Evolutionary conservation across 2,113 vertebrate genomes (phyloP).

Genomic region (Coptodon rendalli): DNA sequence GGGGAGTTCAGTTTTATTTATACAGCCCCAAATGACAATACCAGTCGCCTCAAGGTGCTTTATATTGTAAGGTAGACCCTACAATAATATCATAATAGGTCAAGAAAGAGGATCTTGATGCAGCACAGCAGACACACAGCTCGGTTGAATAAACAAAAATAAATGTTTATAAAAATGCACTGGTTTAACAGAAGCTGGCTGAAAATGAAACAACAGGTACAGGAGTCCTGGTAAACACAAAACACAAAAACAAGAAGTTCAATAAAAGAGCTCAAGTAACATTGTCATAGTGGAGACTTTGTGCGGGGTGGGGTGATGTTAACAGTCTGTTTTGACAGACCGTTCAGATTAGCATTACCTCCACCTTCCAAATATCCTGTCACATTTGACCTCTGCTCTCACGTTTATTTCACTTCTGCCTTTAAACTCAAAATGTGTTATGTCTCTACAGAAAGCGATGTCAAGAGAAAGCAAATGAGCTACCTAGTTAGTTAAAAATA

Average conservation of each 20-base stretch:
- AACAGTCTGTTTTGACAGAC: background rate
- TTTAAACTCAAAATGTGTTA: rapidly evolving
- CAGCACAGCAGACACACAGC: background rate
- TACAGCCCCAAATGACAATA: background rate
- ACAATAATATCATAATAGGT: background rate
- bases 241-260: background rate
- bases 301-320: background rate
- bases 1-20: background rate
- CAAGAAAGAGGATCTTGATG: background rate
- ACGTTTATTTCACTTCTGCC: background rate
- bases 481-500: background rate
- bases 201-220: background rate
- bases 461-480: background rate
- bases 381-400: background rate
- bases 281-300: background rate
- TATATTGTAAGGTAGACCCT: background rate
- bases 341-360: background rate
- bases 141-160: background rate
- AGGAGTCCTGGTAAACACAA: background rate
- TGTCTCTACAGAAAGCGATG: background rate
- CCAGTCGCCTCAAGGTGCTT: background rate
- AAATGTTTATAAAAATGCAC: background rate
- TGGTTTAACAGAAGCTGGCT: background rate
- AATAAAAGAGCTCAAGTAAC: background rate
- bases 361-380: background rate